These are phyloP conservation scores for Phrynocephalus versicolor DNA, from an alignment of 2,113 vertebrate genomes.

Conservation along the genomic window DNA sequence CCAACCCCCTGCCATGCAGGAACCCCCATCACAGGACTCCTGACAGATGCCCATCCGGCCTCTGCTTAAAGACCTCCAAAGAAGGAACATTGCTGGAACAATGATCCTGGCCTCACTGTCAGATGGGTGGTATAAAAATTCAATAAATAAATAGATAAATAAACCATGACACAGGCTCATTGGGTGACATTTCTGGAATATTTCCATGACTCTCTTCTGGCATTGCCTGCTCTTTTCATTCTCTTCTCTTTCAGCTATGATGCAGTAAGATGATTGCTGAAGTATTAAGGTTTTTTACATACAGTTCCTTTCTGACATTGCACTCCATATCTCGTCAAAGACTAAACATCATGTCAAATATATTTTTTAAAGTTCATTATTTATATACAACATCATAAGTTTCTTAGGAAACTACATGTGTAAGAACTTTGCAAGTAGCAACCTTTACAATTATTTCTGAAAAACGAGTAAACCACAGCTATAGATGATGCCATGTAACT, in stretches of 20 bases:
- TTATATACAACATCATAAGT: background rate
- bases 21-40: too few relatives aligned
- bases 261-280: background rate
- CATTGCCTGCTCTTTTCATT: slow-evolving; percentile 8
- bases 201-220: background rate
- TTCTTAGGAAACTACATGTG: background rate
- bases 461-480: background rate
- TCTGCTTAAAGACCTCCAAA: too few relatives aligned
- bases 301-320: background rate
- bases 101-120: too few relatives aligned
- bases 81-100: too few relatives aligned
- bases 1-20: too few relatives aligned
- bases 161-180: background rate
- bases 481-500: too few relatives aligned
- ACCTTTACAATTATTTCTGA: background rate
- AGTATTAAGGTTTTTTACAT: background rate
- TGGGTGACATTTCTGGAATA: background rate
- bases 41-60: too few relatives aligned
- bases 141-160: too few relatives aligned
- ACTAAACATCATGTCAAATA: background rate
- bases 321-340: background rate
- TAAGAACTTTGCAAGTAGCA: background rate
- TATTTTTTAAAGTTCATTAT: background rate
- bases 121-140: too few relatives aligned
- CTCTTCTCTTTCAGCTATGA: background rate